These are phyloP conservation scores for Phrynocephalus versicolor DNA, from an alignment of 2,113 vertebrate species.

Conservation along the genomic window DNA sequence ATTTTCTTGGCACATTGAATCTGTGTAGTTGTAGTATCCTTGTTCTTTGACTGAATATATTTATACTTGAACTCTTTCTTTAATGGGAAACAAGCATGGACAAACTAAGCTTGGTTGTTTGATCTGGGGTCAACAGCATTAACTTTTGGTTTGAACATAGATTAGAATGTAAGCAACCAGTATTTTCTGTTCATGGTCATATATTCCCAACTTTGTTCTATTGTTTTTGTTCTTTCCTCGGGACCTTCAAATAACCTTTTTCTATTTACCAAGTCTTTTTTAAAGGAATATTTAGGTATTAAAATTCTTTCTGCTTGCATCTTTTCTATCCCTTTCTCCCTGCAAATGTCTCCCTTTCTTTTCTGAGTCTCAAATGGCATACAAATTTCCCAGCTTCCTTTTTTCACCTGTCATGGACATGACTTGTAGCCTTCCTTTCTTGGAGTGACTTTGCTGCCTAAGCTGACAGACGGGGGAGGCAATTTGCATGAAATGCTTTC, in stretches of 20 bases:
- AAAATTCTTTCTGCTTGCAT: neutral
- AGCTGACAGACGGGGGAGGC: conserved; percentile 42
- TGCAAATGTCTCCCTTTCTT: neutral
- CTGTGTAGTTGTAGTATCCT: neutral
- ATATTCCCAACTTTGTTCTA: neutral
- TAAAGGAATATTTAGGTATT: neutral
- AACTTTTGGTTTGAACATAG: neutral
- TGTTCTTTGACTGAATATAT: neutral
- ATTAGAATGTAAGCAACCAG: neutral
- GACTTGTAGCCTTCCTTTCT: conserved; percentile 34
- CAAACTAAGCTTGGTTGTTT: neutral
- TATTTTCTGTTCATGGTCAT: neutral
- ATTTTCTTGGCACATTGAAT: neutral
- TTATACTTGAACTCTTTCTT: neutral
- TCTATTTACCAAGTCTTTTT: neutral
- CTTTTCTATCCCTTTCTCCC: conserved; percentile 24
- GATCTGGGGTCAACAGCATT: neutral
- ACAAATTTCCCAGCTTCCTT: conserved; percentile 34
- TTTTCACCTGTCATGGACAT: conserved; percentile 34
- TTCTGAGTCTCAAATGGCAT: neutral
- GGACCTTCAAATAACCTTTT: conserved; percentile 13
- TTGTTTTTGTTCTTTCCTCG: neutral
- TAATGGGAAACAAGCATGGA: neutral
- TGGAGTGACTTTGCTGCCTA: conserved; percentile 16
- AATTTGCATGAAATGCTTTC: conserved; percentile 62